Base-by-base conservation (phyloP, 2,113 vertebrate species). In the Larimichthys polyactis region DNA sequence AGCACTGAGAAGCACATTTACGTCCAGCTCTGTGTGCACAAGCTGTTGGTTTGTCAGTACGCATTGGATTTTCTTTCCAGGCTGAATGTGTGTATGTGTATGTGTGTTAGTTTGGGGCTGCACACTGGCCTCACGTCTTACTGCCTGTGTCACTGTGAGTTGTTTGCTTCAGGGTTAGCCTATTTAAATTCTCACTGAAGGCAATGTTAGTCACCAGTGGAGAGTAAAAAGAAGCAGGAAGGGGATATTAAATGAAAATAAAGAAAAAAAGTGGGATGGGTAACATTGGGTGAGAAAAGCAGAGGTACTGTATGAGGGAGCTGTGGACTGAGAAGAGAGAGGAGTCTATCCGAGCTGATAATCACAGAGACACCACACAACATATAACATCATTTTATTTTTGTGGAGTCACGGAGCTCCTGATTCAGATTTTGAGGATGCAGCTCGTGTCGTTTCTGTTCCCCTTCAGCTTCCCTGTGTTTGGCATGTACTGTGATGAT, bases 181-280 rank as follows among this genome's bases (percentile, higher is more conserved):
- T 94, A 92, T 94, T 94, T 93, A 92, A 90, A 94, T 90, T 87
- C 87, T 71, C 78, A 84, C 91, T 91, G 85, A 91, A 85, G 87
- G 91, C 89, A 74, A 85, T 3, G 73, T 94, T 93, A 93, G 89
- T 94, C 92, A 92, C 79, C 58, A 63, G 64, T 70, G 75, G 75
- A 72, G 68, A 90, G 48, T 46, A 78, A 48, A 74, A 72, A 63
- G 58, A 62, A 64, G 29, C 67, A 59, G 75, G 40, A 71, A 80
- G 79, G 73, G 75, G 58, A 66, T 71, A 82, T 82, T 83, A 79
- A 79, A 20, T 80, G 51, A 44, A 72, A 76, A 75, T n/a, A n/a
- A n/a, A 68, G n/a, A 79, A 74, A 71, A 20, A 27, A 59, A 46
- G 59, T 22, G 57, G 44, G 74, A 43, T 51, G 24, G 51, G 55